These are phyloP conservation scores for Dasysyrphus tricinctus DNA, from an alignment of 2,888 invertebrate species.

Conservation along the genomic window DNA sequence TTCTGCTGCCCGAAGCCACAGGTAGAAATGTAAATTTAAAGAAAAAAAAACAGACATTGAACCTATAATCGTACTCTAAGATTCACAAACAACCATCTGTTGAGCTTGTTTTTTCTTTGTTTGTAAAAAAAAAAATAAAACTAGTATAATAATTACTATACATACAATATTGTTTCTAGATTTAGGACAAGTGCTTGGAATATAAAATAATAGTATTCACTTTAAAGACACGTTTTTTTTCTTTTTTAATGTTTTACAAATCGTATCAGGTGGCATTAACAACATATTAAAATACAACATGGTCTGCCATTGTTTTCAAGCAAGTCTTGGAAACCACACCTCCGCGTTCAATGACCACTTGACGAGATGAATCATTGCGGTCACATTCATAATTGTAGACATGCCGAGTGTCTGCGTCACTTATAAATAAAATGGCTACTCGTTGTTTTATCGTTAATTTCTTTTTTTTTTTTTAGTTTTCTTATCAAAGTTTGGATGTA, in stretches of 20 bases:
- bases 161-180: conserved; percentile 7
- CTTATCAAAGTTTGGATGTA: conserved; percentile 36
- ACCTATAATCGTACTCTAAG: conserved; percentile 57
- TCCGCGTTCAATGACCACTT: conserved; percentile 74
- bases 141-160: conserved; percentile 7
- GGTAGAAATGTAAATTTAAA: conserved; percentile 58
- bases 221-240: conserved; percentile 16
- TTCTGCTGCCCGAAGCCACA: background rate
- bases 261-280: conserved; percentile 56
- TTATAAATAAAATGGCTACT: conserved; percentile 38
- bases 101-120: conserved; percentile 55
- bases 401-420: conserved; percentile 31
- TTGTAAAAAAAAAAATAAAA: conserved; percentile 9
- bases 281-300: conserved; percentile 20
- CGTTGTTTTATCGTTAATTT: conserved; percentile 25
- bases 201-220: conserved; percentile 22
- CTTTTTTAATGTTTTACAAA: conserved; percentile 10
- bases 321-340: conserved; percentile 50
- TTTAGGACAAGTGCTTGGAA: conserved; percentile 60
- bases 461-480: conserved; percentile 6
- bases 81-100: conserved; percentile 53
- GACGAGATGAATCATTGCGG: conserved; percentile 59
- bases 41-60: conserved; percentile 62
- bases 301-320: conserved; percentile 14
- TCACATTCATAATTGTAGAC: conserved; percentile 9